These are phyloP conservation scores for Amia ocellicauda DNA, from an alignment of 2,113 vertebrate genomes.

Conservation along the genomic window DNA sequence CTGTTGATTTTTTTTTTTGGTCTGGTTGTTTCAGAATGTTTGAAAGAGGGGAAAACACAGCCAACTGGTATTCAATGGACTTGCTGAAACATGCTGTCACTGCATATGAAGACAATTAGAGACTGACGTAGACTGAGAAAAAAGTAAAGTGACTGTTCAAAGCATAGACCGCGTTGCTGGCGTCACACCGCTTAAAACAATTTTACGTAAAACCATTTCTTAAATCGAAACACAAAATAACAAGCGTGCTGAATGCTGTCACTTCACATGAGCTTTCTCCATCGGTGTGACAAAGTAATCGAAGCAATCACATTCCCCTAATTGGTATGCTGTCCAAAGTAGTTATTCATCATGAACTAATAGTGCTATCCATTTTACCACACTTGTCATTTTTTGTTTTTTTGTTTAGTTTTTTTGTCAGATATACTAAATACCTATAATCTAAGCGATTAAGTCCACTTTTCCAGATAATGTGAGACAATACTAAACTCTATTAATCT, in stretches of 20 bases:
- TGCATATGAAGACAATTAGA: too few species aligned
- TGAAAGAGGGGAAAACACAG: too few species aligned
- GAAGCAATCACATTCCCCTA: background rate
- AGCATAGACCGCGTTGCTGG: background rate
- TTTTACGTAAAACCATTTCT: background rate
- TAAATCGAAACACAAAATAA: background rate
- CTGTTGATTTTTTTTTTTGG: too few species aligned
- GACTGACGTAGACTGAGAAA: background rate
- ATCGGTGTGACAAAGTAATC: background rate
- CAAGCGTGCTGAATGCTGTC: conserved; percentile 1
- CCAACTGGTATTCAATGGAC: too few species aligned
- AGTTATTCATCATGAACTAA: background rate
- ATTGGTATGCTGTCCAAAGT: conserved; percentile 5
- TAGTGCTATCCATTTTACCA: background rate
- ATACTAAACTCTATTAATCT: too few species aligned
- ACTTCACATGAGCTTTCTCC: background rate
- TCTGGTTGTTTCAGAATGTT: too few species aligned
- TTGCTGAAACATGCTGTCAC: too few species aligned
- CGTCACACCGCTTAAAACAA: background rate
- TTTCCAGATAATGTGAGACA: background rate
- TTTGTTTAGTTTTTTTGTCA: background rate
- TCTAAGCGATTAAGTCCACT: background rate
- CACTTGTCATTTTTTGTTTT: too few species aligned
- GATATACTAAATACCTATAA: background rate
- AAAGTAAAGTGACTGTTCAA: background rate